phyloP scores from a whole-genome alignment of 2,113 vertebrate species.

The Carlito syrichta region DNA sequence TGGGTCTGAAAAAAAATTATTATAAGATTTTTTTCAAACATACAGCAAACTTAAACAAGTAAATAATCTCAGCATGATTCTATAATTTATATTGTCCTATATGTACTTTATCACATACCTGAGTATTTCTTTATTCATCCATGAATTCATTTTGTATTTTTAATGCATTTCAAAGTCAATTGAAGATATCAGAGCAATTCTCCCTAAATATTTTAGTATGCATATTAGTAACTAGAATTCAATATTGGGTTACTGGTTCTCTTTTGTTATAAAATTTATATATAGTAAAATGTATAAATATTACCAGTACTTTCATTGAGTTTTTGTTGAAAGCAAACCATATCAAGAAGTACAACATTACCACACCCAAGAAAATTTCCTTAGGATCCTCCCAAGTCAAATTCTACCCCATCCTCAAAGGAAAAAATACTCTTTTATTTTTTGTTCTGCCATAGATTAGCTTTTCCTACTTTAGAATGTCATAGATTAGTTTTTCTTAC shows the following conservation, averaged over 20 bases:
- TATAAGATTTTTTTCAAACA: background rate
- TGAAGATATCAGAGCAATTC: background rate
- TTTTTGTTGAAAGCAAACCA: slow-evolving; percentile 3
- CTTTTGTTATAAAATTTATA: background rate
- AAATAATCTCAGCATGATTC: background rate
- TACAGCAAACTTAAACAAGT: background rate
- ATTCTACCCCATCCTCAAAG: background rate
- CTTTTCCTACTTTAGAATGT: background rate
- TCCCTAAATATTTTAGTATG: background rate
- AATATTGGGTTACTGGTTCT: background rate
- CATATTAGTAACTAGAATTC: background rate
- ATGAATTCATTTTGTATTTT: background rate
- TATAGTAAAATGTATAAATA: background rate
- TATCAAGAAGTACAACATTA: background rate
- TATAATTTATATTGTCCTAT: background rate
- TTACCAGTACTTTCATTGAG: background rate
- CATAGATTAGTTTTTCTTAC: background rate
- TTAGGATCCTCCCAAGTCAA: background rate
- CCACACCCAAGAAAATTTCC: background rate
- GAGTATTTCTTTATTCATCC: background rate
- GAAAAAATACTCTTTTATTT: background rate
- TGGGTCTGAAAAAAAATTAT: background rate
- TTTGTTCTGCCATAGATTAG: background rate
- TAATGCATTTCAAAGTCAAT: background rate
- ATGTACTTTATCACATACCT: background rate